Percentiles rank a stretch among this genome's conserved stretches.
These are phyloP conservation scores for Crenuchus spilurus DNA, from an alignment of 2,797 vertebrate genomes.

Conservation along the genomic window DNA sequence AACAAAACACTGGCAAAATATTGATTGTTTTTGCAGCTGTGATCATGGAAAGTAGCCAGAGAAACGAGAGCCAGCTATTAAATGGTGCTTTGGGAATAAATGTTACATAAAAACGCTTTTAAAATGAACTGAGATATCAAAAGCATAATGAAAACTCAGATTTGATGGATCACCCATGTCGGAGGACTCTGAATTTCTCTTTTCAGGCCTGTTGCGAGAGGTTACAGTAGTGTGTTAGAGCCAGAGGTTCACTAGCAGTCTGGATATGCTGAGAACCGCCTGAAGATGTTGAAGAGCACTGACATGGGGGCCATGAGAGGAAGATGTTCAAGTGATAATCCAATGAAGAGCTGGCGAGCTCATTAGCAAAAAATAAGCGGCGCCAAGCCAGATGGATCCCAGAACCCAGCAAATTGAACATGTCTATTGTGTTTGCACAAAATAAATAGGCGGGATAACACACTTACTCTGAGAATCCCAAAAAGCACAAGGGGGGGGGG, in stretches of 20 bases:
- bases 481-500: conserved; percentile 43
- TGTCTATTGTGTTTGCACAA: conserved; percentile 41
- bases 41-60: conserved; percentile 70
- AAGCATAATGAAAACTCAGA: neutral
- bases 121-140: neutral
- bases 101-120: conserved; percentile 57
- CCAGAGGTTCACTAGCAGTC: neutral
- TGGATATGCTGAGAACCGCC: conserved; percentile 28
- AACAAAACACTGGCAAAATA: conserved; percentile 61
- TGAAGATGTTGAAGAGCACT: conserved; percentile 19
- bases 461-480: conserved; percentile 34
- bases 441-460: conserved; percentile 44
- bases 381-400: conserved; percentile 44
- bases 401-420: conserved; percentile 27
- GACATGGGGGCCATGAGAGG: conserved; percentile 36
- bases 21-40: conserved; percentile 83
- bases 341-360: conserved; percentile 56
- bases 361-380: conserved; percentile 53
- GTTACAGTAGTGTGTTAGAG: neutral
- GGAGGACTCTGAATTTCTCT: neutral
- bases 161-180: neutral
- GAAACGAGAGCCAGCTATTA: conserved; percentile 65
- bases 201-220: neutral
- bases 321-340: conserved; percentile 55
- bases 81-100: conserved; percentile 60